Base-by-base conservation (phyloP, 2,113 vertebrate genomes). In the Tringa solitaria region DNA sequence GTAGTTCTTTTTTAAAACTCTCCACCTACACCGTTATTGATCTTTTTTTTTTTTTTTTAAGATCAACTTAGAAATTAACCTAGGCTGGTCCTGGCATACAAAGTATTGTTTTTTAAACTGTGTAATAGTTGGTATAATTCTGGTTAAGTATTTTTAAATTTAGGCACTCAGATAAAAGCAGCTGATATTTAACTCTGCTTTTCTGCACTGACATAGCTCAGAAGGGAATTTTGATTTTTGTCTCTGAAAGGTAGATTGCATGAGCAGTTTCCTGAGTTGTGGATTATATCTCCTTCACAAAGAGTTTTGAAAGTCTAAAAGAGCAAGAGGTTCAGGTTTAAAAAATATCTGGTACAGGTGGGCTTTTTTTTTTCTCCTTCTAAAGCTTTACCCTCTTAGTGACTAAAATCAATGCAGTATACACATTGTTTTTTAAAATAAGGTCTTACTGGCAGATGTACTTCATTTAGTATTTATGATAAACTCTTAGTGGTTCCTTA, bases 1-100 rank as follows among this genome's bases (percentile, higher is more conserved):
- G 77, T 8, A 95, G 79, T 90, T 84, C 89, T 89, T 95, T 93
- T 90, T 80, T 65, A 92, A 92, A 89, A 22, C 26, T 84, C 61
- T 59, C 65, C 84, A 94, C 87, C 69, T 84, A 84, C 77, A 87
- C 27, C 48, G 92, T 92, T 89, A 93, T 51, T 93, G 64, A 75
- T 14, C 75, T 79, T 39, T 39, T 75, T 33, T 22, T 27, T 33
- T 53, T 54, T 14, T 82, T 83, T 76, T 32, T 18, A 81, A 70
- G 30, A 16, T 81, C 33, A 75, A 11, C 12, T 67, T 75, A 89
- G 73, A 86, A 89, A 86, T 92, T 43, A 59, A 60, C 30, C 41
- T 77, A 18, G 54, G 15, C 41, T 69, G 51, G 32, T 48, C 54
- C 64, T 89, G 53, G 45, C 80, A 79, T 39, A 57, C 8, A 77